Evolutionary conservation across 2,888 invertebrate genomes (phyloP).

Genomic region (Cheilosia urbana): DNA sequence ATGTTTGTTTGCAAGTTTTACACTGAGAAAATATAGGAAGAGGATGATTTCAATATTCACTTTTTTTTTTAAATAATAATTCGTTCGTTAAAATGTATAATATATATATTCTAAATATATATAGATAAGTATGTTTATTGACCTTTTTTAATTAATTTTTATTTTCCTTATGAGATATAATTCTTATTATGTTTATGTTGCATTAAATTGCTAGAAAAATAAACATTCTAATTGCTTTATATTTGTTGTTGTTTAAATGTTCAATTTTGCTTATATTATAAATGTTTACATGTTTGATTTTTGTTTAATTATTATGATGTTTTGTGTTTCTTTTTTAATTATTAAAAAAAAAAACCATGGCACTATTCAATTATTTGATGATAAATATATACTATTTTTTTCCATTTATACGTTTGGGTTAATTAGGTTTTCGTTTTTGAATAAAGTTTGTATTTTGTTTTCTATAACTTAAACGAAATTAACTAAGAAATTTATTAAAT

Average conservation of each 20-base stretch:
- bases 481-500: conserved; percentile 2
- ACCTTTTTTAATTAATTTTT: conserved; percentile 57
- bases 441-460: conserved; percentile 23
- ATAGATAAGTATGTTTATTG: conserved; percentile 65
- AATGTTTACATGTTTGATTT: conserved; percentile 60
- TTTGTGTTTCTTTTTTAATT: conserved; percentile 31
- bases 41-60: conserved; percentile 78
- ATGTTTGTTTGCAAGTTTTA: conserved; percentile 77
- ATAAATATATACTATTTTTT: conserved; percentile 57
- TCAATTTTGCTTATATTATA: conserved; percentile 61
- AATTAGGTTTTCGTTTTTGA: conserved; percentile 40
- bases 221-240: conserved; percentile 81
- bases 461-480: conserved; percentile 14
- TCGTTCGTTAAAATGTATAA: conserved; percentile 65
- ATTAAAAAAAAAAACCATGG: conserved; percentile 69
- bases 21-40: conserved; percentile 84
- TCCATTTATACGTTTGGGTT: conserved; percentile 51
- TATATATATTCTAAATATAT: conserved; percentile 39
- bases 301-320: conserved; percentile 27
- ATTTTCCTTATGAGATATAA: conserved; percentile 55
- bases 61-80: conserved; percentile 65
- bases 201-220: conserved; percentile 82
- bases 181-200: conserved; percentile 71
- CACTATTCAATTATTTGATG: conserved; percentile 73
- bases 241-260: conserved; percentile 60